These are phyloP conservation scores for Hassar affinis DNA, from an alignment of 2,113 vertebrate species.

Conservation along the genomic window DNA sequence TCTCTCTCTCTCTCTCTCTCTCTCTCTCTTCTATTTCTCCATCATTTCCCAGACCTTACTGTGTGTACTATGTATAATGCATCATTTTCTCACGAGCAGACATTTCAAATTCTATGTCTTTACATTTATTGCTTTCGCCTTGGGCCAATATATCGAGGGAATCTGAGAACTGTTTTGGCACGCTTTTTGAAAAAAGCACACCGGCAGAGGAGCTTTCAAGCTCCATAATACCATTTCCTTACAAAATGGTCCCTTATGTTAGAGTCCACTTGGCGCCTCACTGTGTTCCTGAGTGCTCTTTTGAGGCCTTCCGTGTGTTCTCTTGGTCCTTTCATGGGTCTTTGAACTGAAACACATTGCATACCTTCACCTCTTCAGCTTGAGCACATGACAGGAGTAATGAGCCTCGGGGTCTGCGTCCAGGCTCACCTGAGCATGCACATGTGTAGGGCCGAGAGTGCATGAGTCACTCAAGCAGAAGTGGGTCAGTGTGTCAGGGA, in stretches of 20 bases:
- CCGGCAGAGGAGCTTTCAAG: background rate
- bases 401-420: slow-evolving; percentile 7
- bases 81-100: background rate
- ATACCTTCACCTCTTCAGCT: slow-evolving; percentile 23
- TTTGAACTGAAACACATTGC: slow-evolving; percentile 17
- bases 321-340: slow-evolving; percentile 3
- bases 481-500: slow-evolving; percentile 56
- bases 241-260: background rate
- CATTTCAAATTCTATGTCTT: background rate
- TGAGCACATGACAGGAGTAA: slow-evolving; percentile 28
- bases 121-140: background rate
- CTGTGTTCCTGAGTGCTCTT: background rate
- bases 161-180: background rate
- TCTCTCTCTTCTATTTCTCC: background rate
- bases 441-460: slow-evolving; percentile 2
- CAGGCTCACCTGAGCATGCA: slow-evolving; percentile 46
- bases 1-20: background rate
- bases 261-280: background rate
- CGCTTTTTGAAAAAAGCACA: background rate
- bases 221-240: background rate
- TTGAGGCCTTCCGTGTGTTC: slow-evolving; percentile 17
- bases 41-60: background rate
- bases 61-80: background rate
- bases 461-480: slow-evolving; percentile 35
- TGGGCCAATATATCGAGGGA: background rate